Evolutionary conservation across 53 echinoderm and acorn worm species (phyloP), one percentile per base, ranked within the genome.

Genomic region (Echinarachnius parma): DNA sequence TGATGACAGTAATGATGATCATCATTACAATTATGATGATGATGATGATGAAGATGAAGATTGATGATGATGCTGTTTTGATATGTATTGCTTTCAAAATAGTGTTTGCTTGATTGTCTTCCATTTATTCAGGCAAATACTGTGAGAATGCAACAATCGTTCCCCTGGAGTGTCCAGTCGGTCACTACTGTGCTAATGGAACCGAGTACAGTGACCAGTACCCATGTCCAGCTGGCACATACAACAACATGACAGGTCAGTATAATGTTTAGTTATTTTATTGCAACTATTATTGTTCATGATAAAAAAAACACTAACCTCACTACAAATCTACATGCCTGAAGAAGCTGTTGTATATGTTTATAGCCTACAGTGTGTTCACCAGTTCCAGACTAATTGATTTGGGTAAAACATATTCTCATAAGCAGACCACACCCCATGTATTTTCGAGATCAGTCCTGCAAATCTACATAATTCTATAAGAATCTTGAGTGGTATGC

Each of bases 151-250:
- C 85, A 15, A 95, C 96, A 2, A 71, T 95, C 22, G 75, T 82
- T 30, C 96, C 96, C 3, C 52, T 78, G 21, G 91, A 91, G 25
- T 95, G 96, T 70, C 91, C 88, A 25, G 81, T 84, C 10, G 96
- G 96, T 68, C 88, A 91, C 75, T 91, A 91, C 74, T 95, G 96
- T 60, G 91, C 87, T 15, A 88, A 67, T 7, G 88, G 91, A 11
- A 91, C 96, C 1, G 91, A 86, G 39, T 87, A 58, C 49, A 81
- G 76, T 60, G 88, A 91, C 63, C 91, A 95, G 80, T 95, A 63
- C 62, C 96, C 90, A 15, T 95, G 96, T 61, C 87, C 81, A 39
- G 46, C 66, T 1, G 96, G 96, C 20, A 86, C 91, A 2, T 91
- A 95, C 56, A 95, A 95, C 39, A 91, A 87, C 49, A 84, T 72